Evolutionary conservation across 2,888 invertebrate species (phyloP), one percentile per base, ranked within the genome.

Genomic region (Doris montereyensis): DNA sequence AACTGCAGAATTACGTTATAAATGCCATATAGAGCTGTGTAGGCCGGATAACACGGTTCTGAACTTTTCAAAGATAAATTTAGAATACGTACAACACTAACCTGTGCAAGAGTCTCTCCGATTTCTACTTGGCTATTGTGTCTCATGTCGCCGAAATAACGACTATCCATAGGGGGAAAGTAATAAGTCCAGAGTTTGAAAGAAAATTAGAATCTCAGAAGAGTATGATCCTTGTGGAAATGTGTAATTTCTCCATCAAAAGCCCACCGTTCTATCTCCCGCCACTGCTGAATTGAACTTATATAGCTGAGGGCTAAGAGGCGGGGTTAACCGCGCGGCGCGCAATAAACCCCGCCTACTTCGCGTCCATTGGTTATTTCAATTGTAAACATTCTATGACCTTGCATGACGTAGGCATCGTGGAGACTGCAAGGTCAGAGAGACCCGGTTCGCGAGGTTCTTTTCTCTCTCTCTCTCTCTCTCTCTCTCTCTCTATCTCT

Each of bases 61-160:
- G n/a, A n/a, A n/a, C n/a, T n/a, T n/a, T n/a, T n/a, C n/a, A n/a
- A n/a, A n/a, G n/a, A n/a, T n/a, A n/a, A n/a, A n/a, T n/a, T n/a
- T n/a, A n/a, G n/a, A n/a, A n/a, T n/a, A n/a, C n/a, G n/a, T n/a
- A n/a, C n/a, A n/a, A n/a, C n/a, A 5, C 77, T 35, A 70, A 77
- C 77, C 77, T 70, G 77, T 41, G 70, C 62, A 41, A 72, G 24
- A 28, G 72, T 77, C 35, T 77, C 77, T 35, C 65, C 77, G 21
- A 71, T 60, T 10, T 77, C 77, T 35, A 58, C 21, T 21, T 77
- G 77, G 52, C 35, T 71, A n/a, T n/a, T n/a, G 17, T 58, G 65
- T 41, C 72, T 68, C n/a, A 60, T 26, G 60, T 77, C 71, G 21
- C 26, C 13, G 13, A 21, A 32, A 17, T 21, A 62, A 62, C 65